Base-by-base conservation (phyloP, 2,888 invertebrate genomes). In the Chloroclysta siterata region DNA sequence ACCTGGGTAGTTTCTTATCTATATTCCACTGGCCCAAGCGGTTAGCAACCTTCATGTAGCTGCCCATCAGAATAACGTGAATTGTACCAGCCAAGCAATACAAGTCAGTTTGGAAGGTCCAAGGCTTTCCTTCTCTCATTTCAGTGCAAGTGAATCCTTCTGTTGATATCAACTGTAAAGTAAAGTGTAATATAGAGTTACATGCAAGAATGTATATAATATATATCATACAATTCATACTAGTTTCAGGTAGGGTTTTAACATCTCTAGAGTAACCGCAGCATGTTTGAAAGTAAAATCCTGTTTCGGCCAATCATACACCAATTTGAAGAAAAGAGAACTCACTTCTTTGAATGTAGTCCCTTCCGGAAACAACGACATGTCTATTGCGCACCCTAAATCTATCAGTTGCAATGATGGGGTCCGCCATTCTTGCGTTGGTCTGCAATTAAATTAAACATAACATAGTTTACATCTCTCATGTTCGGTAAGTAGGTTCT, bases 61-160 rank as follows among this genome's bases (percentile, higher is more conserved):
- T 96, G 48, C 97, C 97, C 91, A 98, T 97, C 14, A 98, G 89
- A 72, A 99, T 91, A 53, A 97, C 97, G 85, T 98, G 97, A 71
- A 98, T 95, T 10, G 97, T 97, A 13, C 97, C 97, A 53, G 97
- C 97, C 67, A 98, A 90, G 71, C 98, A 98, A 87, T 96, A 99
- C 77, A 97, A 91, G 91, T 99, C 99, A 39, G 97, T 97, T 92
- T 99, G 98, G 86, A 97, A 98, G 42, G 97, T 98, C 99, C 99
- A 99, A 0, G 97, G 97, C 75, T 95, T 94, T 48, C 96, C 95
- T 76, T 98, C 97, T 72, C 95, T 94, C 98, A 99, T 99, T 93
- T 99, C 99, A 55, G 96, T 95, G 80, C 97, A 97, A 22, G 96
- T 95, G 77, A 97, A 97, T 63, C 95, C 95, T 80, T 96, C 96